Percentiles rank a stretch among this genome's conserved stretches.
Evolutionary conservation across 2,888 invertebrate genomes (phyloP).

Genomic region (Drosophila fungiperda): DNA sequence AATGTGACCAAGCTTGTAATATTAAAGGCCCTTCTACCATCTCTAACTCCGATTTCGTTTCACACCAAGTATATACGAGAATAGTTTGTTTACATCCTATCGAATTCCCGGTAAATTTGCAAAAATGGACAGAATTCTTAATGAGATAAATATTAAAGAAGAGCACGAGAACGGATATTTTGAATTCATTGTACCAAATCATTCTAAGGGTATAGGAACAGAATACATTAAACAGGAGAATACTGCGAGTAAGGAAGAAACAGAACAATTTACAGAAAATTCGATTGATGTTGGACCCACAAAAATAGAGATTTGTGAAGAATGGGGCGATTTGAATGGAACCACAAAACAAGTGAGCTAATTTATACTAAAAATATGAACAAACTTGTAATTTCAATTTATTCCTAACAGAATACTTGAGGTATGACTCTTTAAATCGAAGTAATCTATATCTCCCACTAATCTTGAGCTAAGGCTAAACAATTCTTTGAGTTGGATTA

Average conservation of each 20-base stretch:
- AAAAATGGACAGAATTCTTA: not conserved
- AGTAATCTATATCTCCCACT: not conserved
- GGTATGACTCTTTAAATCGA: not conserved
- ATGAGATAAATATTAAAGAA: not conserved
- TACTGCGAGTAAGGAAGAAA: not conserved
- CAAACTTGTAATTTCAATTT: not conserved
- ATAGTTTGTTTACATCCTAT: not conserved
- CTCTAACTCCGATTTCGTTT: not conserved
- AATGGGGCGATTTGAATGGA: not conserved
- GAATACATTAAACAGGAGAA: not conserved
- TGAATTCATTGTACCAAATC: not conserved
- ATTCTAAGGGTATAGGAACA: not conserved
- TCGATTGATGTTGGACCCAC: not conserved
- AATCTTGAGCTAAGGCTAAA: not conserved
- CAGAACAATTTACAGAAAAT: not conserved
- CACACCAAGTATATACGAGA: not conserved
- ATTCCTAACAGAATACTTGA: not conserved
- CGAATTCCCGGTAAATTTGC: not conserved
- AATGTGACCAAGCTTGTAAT: not conserved
- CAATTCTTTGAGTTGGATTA: not conserved
- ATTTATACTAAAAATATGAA: not conserved
- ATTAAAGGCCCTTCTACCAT: not conserved
- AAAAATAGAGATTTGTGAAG: not conserved
- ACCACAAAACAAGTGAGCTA: not conserved
- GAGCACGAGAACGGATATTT: not conserved